Base-by-base conservation (phyloP, 2,888 invertebrate genomes). In the Amaurobius ferox region DNA sequence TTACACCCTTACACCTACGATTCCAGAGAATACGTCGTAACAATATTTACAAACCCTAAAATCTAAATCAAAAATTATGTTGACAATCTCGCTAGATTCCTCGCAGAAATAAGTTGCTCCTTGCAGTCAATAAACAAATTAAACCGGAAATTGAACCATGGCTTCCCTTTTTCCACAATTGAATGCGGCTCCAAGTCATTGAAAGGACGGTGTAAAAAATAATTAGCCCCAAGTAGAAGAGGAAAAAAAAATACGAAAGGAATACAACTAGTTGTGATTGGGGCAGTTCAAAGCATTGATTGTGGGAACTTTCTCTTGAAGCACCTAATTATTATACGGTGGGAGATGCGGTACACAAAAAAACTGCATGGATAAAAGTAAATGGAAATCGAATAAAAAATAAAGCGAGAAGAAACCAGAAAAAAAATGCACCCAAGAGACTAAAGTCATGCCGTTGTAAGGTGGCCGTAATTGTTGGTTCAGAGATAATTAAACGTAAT, bases 91-190 rank as follows among this genome's bases (percentile, higher is more conserved):
- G n/a, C 13, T 61, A 66, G 73, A 19, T 61, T 35, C 28, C 44
- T 40, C 30, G 40, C 39, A 35, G 68, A 79, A 66, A 40, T 39
- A 74, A 62, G 23, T 68, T 74, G 40, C 55, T 80, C 74, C 67
- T 30, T n/a, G 29, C 16, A 76, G 76, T 83, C 64, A 62, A 76
- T 83, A 76, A 76, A 76, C 71, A 83, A 83, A 83, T 76, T 76
- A 40, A 81, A 76, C 76, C 68, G 76, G 81, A 83, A 76, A 76
- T 71, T 44, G 76, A 66, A 48, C 64, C 5, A n/a, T 29, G 40
- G n/a, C 2, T 16, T 55, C 23, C 28, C 28, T 48, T 55, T 55
- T 73, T 73, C 68, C 40, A n/a, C 30, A 19, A n/a, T 1, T 29
- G 1, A 55, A 55, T 23, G 23, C 23, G 16, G 55, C 23, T 55